phyloP scores from a whole-genome alignment of 2,888 invertebrate genomes.

The Byasa hedistus region DNA sequence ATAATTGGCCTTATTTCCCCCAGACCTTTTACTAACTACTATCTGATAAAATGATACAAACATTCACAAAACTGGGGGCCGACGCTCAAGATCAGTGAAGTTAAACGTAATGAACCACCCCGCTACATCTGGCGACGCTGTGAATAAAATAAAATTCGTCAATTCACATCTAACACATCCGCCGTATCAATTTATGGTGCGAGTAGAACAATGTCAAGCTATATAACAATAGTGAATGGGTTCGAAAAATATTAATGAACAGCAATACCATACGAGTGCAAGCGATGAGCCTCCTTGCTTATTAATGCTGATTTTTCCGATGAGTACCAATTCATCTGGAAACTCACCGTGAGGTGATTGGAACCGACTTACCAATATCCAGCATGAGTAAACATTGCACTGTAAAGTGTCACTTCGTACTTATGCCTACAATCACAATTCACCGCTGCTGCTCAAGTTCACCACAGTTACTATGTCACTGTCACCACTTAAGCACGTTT shows the following conservation, averaged over 20 bases:
- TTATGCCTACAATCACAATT: slow-evolving; percentile 31
- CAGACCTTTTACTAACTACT: not conserved
- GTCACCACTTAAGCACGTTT: slow-evolving; percentile 42
- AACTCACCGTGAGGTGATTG: slow-evolving; percentile 1
- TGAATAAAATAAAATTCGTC: slow-evolving; percentile 37
- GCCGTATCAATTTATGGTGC: slow-evolving; percentile 13
- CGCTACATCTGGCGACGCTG: slow-evolving; percentile 43
- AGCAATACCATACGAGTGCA: not conserved
- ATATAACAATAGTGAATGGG: slow-evolving; percentile 1
- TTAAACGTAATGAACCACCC: slow-evolving; percentile 37
- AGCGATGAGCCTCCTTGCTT: slow-evolving; percentile 2
- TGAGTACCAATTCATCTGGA: slow-evolving; percentile 4
- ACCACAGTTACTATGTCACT: not conserved
- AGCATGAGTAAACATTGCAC: slow-evolving; percentile 13
- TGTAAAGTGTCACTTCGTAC: slow-evolving; percentile 19
- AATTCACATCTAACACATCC: slow-evolving; percentile 19
- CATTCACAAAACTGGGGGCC: not conserved
- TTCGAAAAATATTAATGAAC: slow-evolving; percentile 4
- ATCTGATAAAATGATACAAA: not conserved
- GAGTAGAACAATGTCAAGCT: slow-evolving; percentile 10
- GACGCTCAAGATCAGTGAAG: slow-evolving; percentile 1
- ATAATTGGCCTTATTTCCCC: too few relatives aligned
- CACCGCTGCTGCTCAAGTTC: slow-evolving; percentile 8
- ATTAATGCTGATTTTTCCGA: not conserved
- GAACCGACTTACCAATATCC: slow-evolving; percentile 26